These are phyloP conservation scores for Coranthus polyacanthus DNA, from an alignment of 2,797 vertebrate genomes.

Conservation along the genomic window DNA sequence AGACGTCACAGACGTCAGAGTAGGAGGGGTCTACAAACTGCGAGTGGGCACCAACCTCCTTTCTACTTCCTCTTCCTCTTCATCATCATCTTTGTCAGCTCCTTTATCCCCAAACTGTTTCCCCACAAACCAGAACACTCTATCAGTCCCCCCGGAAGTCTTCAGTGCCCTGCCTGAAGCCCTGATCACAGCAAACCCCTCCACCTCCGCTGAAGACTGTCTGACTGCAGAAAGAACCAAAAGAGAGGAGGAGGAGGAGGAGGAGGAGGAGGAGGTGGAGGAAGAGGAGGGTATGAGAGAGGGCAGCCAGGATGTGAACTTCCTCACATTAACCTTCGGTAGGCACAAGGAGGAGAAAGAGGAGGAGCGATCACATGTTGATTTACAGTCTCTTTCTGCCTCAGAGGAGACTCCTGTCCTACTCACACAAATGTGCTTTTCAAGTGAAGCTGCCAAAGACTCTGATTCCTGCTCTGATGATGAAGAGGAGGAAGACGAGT, in stretches of 20 bases:
- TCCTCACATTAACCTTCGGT: constrained; percentile 62
- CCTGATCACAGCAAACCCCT: neutral
- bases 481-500: constrained; percentile 15
- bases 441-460: neutral
- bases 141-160: neutral
- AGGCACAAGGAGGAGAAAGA: neutral
- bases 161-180: neutral
- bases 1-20: too few species aligned
- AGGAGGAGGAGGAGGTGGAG: neutral
- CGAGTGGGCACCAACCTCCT: neutral
- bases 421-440: neutral
- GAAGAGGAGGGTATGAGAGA: neutral
- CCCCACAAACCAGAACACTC: neutral
- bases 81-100: neutral
- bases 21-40: constrained; percentile 23
- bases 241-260: neutral
- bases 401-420: constrained; percentile 1
- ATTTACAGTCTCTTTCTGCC: neutral
- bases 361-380: neutral
- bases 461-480: neutral
- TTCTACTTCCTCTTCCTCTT: constrained; percentile 25
- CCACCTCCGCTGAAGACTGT: neutral
- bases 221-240: neutral
- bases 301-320: constrained; percentile 49
- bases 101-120: rapidly evolving